Conservation (phyloP, 2,888 invertebrate genomes). For the Coenonympha glycerion region DNA sequence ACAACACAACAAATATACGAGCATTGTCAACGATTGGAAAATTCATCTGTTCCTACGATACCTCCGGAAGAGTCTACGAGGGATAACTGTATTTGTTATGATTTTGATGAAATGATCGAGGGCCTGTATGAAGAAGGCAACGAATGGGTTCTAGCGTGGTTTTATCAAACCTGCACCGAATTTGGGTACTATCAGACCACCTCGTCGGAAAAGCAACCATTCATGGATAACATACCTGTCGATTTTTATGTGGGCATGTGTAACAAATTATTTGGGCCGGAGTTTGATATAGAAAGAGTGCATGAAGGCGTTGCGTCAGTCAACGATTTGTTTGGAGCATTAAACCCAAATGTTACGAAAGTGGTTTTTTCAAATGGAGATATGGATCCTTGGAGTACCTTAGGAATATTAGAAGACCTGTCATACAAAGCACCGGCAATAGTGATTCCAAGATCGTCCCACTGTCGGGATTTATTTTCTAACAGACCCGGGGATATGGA, state of each 20-base stretch:
- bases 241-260: conserved; percentile 61
- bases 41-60: conserved; percentile 24
- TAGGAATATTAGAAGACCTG: conserved; percentile 67
- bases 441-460: conserved; percentile 48
- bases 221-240: conserved; percentile 65
- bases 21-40: conserved; percentile 39
- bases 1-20: conserved; percentile 38
- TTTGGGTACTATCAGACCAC: conserved; percentile 84
- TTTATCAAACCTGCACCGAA: conserved; percentile 85
- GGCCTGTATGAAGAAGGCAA: conserved; percentile 33
- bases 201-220: conserved; percentile 73
- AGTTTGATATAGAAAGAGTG: conserved; percentile 50
- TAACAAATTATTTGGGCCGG: conserved; percentile 54
- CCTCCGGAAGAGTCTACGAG: conserved; percentile 22
- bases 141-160: conserved; percentile 69
- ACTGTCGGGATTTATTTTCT: conserved; percentile 55
- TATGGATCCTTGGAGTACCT: conserved; percentile 76
- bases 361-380: conserved; percentile 78
- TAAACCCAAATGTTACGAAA: conserved; percentile 64
- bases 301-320: conserved; percentile 52
- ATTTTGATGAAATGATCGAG: conserved; percentile 48
- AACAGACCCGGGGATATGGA: conserved; percentile 43
- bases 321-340: conserved; percentile 69
- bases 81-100: conserved; percentile 45
- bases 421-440: conserved; percentile 56